Evolutionary conservation across 2,888 invertebrate species (phyloP).

Genomic region (Megastigmus dorsalis): DNA sequence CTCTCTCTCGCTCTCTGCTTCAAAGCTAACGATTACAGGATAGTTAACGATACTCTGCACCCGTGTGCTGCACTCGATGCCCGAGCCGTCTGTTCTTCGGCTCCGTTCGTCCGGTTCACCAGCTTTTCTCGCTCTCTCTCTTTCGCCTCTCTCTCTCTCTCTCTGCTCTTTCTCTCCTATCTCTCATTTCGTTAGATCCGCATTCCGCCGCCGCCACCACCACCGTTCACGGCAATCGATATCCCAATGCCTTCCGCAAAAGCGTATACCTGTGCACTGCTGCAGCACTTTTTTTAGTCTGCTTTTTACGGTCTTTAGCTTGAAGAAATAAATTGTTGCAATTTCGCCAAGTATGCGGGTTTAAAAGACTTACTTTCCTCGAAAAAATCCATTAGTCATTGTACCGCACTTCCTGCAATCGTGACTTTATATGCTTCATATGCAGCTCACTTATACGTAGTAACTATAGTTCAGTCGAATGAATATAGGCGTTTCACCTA

Average conservation of each 20-base stretch:
- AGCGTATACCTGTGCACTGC: too few species aligned
- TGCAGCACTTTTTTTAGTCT: neutral
- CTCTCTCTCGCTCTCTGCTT: constrained; percentile 56
- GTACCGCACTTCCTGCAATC: too few species aligned
- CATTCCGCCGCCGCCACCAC: constrained; percentile 30
- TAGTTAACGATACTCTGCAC: constrained; percentile 67
- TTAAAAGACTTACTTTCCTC: neutral
- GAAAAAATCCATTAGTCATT: neutral
- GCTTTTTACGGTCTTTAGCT: neutral
- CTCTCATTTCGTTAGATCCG: constrained; percentile 23
- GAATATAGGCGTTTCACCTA: too few species aligned
- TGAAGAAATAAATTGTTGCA: constrained; percentile 23
- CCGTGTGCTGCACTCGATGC: constrained; percentile 48
- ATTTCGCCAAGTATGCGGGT: neutral
- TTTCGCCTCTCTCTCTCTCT: constrained; percentile 2
- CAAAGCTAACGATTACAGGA: constrained; percentile 70
- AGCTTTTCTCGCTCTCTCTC: neutral
- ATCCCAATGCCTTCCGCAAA: neutral
- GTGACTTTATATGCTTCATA: too few species aligned
- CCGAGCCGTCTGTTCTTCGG: constrained; percentile 46
- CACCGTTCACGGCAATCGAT: constrained; percentile 22
- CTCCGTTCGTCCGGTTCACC: constrained; percentile 31
- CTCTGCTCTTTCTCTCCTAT: neutral
- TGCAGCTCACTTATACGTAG: too few species aligned
- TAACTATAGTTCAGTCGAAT: too few species aligned